A percentile compares a stretch with the other conserved stretches of the same genome.
phyloP scores from a whole-genome alignment of 2,113 vertebrate species.

The Melierax canorus region DNA sequence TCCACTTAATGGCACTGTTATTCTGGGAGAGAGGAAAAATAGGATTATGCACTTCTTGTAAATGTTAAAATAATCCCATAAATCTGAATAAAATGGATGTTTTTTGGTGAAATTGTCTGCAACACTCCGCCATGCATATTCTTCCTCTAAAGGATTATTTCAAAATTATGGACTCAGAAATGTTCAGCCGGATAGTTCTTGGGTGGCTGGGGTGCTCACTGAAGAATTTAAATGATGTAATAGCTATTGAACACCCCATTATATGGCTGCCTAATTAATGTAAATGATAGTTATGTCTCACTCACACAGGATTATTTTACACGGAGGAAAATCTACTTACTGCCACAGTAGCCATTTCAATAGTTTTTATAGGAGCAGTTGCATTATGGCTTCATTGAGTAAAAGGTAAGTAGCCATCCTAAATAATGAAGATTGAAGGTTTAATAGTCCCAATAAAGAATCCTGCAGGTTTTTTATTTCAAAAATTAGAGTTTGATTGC shows the following conservation, averaged over 20 bases:
- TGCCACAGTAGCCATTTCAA: constrained; percentile 63
- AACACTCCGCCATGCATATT: neutral
- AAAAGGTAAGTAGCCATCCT: constrained; percentile 56
- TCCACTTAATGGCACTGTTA: neutral
- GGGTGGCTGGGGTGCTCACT: constrained; percentile 41
- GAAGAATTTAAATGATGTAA: constrained; percentile 69
- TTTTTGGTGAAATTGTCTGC: neutral
- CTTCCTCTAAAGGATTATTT: constrained; percentile 55
- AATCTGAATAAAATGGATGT: neutral
- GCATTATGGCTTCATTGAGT: constrained; percentile 58
- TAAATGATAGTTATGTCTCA: constrained; percentile 69
- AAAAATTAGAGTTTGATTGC: constrained; percentile 69
- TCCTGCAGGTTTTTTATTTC: constrained; percentile 61
- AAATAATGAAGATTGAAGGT: constrained; percentile 68
- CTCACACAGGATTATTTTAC: constrained; percentile 62
- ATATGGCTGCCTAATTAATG: constrained; percentile 73
- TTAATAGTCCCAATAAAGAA: constrained; percentile 58
- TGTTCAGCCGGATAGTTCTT: constrained; percentile 47
- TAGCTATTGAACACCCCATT: constrained; percentile 67
- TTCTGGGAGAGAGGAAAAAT: neutral
- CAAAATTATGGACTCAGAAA: constrained; percentile 59
- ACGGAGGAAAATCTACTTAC: constrained; percentile 53
- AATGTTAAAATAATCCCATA: constrained; percentile 2
- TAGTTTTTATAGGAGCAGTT: constrained; percentile 60
- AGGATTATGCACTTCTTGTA: neutral